Evolutionary conservation across 2,888 invertebrate species (phyloP), one percentile per base, ranked within the genome.

Genomic region (Epirrita christyi): DNA sequence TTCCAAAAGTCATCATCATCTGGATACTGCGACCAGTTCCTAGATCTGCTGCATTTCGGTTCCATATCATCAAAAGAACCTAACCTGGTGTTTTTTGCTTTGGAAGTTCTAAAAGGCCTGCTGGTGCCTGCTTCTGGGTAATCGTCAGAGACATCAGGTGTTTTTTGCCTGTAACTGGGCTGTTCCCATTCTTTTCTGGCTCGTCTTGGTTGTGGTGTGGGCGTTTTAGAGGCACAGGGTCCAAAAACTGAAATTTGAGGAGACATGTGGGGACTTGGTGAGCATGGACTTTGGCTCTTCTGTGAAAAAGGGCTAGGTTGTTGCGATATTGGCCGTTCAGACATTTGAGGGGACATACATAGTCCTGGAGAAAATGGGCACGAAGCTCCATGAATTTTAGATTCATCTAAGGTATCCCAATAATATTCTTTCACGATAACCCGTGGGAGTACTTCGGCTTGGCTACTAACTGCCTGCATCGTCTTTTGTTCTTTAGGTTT

Each of bases 391-490:
- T 32, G 10, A 11, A 50, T 29, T 6, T 27, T 53, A 0, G 34
- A 32, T 7, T 9, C 49, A 2, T 49, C 43, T 2, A 58, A 36
- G 0, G 76, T 67, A 47, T 81, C 75, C 84, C 83, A 84, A 29
- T 73, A 67, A 51, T 76, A 80, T 55, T 86, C 80, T 52, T 80
- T 81, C 2, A 83, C 64, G 1, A 77, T 60, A 0, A 81, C 63
- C 56, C 75, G 71, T 2, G 81, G 80, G 1, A 71, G 57, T 15
- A 66, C 41, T 13, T 65, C 63, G 4, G 50, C 42, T 49, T 63
- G 60, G 28, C 64, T 65, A 5, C 54, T 55, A 28, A 54, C 45
- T 27, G 49, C 54, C 50, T 61, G 59, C 29, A 47, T 59, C 28
- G 27, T 27, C 41, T 46, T 56, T 36, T 45, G 47, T 14, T 38